Evolutionary conservation across 1,140 invertebrate genomes (phyloP).

Genomic region (Batillaria attramentaria): DNA sequence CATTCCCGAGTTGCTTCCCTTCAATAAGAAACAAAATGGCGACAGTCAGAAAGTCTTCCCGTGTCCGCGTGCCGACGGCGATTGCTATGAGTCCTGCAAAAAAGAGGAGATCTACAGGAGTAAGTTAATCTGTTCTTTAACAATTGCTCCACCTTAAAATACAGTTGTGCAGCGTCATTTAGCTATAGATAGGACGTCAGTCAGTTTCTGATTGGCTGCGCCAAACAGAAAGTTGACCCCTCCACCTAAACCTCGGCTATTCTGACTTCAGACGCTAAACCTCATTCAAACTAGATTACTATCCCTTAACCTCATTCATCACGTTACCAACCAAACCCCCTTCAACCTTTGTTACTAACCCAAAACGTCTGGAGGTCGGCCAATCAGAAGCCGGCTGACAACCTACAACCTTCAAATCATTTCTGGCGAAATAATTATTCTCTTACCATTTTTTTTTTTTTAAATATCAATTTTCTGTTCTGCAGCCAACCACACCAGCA

Average conservation of each 20-base stretch:
- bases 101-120: constrained; percentile 14
- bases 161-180: not conserved
- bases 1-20: constrained; percentile 25
- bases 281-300: not conserved
- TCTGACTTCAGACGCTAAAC: not conserved
- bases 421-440: not conserved
- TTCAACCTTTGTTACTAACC: too few relatives aligned
- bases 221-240: not conserved
- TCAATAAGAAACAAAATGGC: constrained; percentile 23
- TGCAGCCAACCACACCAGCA: not conserved
- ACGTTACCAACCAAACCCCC: too few relatives aligned
- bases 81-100: constrained; percentile 13
- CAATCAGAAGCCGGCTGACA: too few relatives aligned
- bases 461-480: too few relatives aligned
- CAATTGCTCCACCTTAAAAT: not conserved
- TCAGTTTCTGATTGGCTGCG: not conserved
- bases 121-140: not conserved
- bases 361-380: too few relatives aligned
- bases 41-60: constrained; percentile 21
- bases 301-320: too few relatives aligned
- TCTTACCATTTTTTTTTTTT: not conserved
- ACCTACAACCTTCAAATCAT: too few relatives aligned
- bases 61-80: constrained; percentile 19
- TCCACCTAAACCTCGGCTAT: not conserved
- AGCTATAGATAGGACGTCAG: not conserved